Percentiles rank a stretch among this genome's conserved stretches.
Evolutionary conservation across 2,113 vertebrate species (phyloP).

Genomic region (Catharus minimus): DNA sequence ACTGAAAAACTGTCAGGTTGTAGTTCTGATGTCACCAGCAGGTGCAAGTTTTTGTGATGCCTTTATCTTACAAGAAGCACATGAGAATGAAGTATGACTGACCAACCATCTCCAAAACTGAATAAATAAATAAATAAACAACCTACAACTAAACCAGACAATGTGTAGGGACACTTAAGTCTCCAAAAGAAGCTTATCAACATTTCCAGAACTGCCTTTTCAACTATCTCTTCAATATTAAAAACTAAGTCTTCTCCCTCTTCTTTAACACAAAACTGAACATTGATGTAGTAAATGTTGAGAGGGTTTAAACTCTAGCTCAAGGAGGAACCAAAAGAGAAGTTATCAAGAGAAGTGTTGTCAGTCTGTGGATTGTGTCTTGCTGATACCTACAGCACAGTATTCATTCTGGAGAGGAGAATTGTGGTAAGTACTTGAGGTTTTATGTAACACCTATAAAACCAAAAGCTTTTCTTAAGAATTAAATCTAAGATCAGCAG

Average conservation of each 20-base stretch:
- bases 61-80: slow-evolving; percentile 59
- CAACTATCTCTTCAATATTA: not conserved
- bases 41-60: slow-evolving; percentile 55
- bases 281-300: slow-evolving; percentile 30
- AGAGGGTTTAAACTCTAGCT: slow-evolving; percentile 56
- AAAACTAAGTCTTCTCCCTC: slow-evolving; percentile 51
- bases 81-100: slow-evolving; percentile 43
- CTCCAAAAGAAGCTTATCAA: slow-evolving; percentile 11
- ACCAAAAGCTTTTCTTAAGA: not conserved
- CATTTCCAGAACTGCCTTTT: slow-evolving; percentile 58
- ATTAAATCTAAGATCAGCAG: not conserved
- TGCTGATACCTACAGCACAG: slow-evolving; percentile 34
- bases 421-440: slow-evolving; percentile 26
- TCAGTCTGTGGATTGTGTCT: slow-evolving; percentile 53
- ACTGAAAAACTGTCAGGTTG: slow-evolving; percentile 43
- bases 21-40: slow-evolving; percentile 55
- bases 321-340: slow-evolving; percentile 34
- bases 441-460: not conserved
- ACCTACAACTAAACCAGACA: slow-evolving; percentile 25
- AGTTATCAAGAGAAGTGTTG: slow-evolving; percentile 13
- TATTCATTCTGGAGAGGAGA: slow-evolving; percentile 42
- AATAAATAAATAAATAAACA: not conserved
- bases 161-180: not conserved
- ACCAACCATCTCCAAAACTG: slow-evolving; percentile 24
- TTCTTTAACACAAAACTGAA: slow-evolving; percentile 55